Evolutionary conservation across 2,888 invertebrate genomes (phyloP), one percentile per base, ranked within the genome.

Genomic region (Eilema sororculum): DNA sequence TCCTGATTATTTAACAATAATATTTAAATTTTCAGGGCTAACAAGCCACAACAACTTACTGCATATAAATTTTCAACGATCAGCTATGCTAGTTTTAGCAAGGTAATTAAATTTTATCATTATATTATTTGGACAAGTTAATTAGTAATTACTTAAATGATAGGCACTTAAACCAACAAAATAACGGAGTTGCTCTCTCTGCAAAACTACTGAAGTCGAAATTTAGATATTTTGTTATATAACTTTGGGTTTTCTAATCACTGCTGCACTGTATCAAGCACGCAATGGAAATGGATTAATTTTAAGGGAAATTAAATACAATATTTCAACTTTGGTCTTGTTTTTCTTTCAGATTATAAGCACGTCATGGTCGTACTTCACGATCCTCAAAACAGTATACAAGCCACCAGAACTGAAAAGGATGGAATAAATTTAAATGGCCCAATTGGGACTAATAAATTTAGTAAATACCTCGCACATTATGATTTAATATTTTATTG

Each of bases 361-460:
- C 65, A 93, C 90, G 8, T 94, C 94, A 4, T 94, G 94, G 94
- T 93, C 94, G 4, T 93, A 94, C 75, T 94, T 95, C 63, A 94
- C 94, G 0, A 92, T 94, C 28, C 80, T 95, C 2, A 87, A 85
- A 78, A 92, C 93, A 2, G 86, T 93, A 0, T 94, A 93, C 72
- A 88, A 82, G 4, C 85, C 91, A 10, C 77, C 87, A 4, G 83
- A 78, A 12, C n/a, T 58, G 2, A 66, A 66, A 59, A 20, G 28
- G 37, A 66, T 58, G 28, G 58, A 66, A 24, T n/a, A 25, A 9
- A 28, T 20, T 62, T 12, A 24, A 25, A 1, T 20, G 16, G 6
- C 4, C 22, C 8, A 16, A 9, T 6, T 13, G 41, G 9, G 12
- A 63, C 41, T 28, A 46, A 0, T 2, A 28, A 20, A 24, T 33